Conservation (phyloP, 2,113 vertebrate species). For the Elaphurus davidianus region DNA sequence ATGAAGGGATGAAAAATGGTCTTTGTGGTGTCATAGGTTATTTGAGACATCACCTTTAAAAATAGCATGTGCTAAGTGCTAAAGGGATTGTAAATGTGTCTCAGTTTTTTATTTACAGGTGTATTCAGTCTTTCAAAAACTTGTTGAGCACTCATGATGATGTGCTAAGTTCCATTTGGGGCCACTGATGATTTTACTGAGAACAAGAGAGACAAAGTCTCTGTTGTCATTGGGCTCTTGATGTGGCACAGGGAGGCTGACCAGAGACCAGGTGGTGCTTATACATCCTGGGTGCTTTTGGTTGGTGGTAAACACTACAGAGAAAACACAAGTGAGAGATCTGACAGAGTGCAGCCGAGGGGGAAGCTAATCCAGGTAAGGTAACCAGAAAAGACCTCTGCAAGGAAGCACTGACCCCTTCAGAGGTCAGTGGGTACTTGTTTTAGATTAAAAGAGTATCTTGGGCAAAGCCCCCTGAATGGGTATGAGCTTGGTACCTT, state of each 20-base stretch:
- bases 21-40: neutral
- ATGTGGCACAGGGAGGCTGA: neutral
- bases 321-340: neutral
- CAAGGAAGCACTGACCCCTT: neutral
- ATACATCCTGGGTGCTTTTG: neutral
- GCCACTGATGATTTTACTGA: neutral
- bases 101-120: neutral
- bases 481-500: neutral
- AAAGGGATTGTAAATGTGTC: neutral
- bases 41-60: neutral
- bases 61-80: neutral
- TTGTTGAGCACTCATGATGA: neutral
- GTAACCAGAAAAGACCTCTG: neutral
- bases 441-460: neutral
- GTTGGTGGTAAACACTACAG: neutral
- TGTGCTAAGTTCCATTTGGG: no score
- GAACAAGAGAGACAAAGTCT: neutral
- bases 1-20: neutral
- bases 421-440: neutral
- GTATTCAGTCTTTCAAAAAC: neutral
- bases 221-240: neutral
- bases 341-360: accelerated
- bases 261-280: accelerated
- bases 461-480: neutral
- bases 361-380: neutral